These are phyloP conservation scores for Plecotus auritus DNA, from an alignment of 2,113 vertebrate species.

Conservation along the genomic window DNA sequence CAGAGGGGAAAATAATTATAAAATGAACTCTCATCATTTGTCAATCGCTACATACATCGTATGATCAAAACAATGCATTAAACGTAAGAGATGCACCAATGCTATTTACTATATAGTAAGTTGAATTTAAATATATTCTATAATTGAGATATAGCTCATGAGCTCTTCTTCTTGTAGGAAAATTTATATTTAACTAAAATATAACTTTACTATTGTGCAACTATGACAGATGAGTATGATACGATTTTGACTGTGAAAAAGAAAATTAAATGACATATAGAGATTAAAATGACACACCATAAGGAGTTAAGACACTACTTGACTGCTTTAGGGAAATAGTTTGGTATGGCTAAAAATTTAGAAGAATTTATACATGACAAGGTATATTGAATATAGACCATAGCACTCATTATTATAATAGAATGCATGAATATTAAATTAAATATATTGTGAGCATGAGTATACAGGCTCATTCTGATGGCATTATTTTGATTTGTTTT, in stretches of 20 bases:
- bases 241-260: background rate
- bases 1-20: background rate
- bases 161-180: background rate
- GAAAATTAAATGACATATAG: background rate
- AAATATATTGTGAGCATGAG: background rate
- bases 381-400: background rate
- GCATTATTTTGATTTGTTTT: background rate
- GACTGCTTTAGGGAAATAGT: background rate
- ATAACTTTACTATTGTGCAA: background rate
- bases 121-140: background rate
- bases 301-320: background rate
- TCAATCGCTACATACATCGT: background rate
- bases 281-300: background rate
- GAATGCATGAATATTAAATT: background rate
- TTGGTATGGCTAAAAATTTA: background rate
- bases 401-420: background rate
- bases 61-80: background rate
- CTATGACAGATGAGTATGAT: background rate
- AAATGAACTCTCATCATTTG: background rate
- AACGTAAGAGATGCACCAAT: background rate
- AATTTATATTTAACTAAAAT: background rate
- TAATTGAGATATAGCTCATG: background rate
- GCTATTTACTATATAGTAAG: background rate
- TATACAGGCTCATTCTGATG: background rate
- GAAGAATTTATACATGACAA: background rate